Evolutionary conservation across 2,113 vertebrate genomes (phyloP).

Genomic region (Anhinga anhinga): DNA sequence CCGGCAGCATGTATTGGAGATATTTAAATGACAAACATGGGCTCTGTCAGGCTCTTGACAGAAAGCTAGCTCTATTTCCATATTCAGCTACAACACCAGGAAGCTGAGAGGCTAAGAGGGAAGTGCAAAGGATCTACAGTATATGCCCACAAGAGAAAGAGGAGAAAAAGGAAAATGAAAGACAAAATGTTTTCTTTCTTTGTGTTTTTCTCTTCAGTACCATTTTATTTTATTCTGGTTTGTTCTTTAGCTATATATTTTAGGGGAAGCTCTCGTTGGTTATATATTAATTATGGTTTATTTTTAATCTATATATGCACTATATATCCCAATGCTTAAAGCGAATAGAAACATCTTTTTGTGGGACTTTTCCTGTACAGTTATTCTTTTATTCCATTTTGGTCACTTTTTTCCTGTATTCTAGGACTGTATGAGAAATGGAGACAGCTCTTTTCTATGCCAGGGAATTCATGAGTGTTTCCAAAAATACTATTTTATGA

Average conservation of each 20-base stretch:
- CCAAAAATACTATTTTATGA: slow-evolving; percentile 1
- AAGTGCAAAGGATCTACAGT: neutral
- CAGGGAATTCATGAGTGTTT: neutral
- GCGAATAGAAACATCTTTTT: neutral
- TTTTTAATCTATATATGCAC: neutral
- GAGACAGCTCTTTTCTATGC: neutral
- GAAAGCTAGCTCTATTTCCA: neutral
- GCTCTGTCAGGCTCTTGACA: neutral
- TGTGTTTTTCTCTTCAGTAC: neutral
- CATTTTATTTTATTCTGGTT: neutral
- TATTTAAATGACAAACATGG: neutral
- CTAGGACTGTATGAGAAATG: neutral
- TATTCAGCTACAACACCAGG: neutral
- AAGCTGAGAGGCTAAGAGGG: neutral
- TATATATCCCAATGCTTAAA: neutral
- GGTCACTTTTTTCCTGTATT: neutral
- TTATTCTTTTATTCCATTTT: neutral
- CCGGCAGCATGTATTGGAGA: neutral
- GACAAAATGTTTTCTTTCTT: neutral
- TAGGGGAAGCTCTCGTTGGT: neutral
- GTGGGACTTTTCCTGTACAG: neutral
- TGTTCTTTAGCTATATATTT: neutral
- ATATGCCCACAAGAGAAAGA: neutral
- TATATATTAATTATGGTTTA: neutral
- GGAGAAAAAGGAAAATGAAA: neutral